phyloP scores from a whole-genome alignment of 2,113 vertebrate species.

The Ceuthmochares aereus region DNA sequence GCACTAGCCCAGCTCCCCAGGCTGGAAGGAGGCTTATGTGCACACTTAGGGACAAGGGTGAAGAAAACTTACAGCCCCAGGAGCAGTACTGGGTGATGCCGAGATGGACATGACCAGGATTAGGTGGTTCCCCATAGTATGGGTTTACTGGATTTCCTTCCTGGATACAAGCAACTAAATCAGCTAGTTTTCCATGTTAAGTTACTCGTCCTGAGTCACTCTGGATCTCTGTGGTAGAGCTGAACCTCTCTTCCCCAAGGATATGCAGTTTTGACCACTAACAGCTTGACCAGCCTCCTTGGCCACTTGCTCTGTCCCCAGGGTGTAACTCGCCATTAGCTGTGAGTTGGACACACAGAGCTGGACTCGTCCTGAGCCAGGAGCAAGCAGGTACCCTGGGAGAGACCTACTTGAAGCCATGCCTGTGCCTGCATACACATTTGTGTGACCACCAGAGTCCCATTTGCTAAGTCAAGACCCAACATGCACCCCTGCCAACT shows the following conservation, averaged over 20 bases:
- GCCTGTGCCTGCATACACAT: background rate
- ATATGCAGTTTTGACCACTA: background rate
- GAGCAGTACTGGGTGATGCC: background rate
- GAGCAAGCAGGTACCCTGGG: background rate
- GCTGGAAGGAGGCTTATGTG: background rate
- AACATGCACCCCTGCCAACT: conserved; percentile 24
- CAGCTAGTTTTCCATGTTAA: background rate
- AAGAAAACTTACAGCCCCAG: background rate
- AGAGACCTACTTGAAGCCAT: background rate
- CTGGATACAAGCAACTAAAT: background rate
- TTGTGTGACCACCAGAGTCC: background rate
- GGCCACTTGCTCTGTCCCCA: background rate
- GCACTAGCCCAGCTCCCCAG: background rate
- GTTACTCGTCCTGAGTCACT: background rate
- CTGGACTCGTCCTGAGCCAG: background rate
- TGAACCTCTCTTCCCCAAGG: background rate
- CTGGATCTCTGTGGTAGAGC: background rate
- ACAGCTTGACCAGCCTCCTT: background rate
- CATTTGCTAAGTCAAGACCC: background rate
- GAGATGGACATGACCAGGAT: background rate
- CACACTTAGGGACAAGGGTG: rapidly evolving
- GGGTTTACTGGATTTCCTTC: background rate
- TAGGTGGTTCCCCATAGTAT: background rate
- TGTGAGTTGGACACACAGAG: background rate
- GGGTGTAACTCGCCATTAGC: background rate